Evolutionary conservation across 2,113 vertebrate genomes (phyloP), one percentile per base, ranked within the genome.

Genomic region (Hyla sarda): DNA sequence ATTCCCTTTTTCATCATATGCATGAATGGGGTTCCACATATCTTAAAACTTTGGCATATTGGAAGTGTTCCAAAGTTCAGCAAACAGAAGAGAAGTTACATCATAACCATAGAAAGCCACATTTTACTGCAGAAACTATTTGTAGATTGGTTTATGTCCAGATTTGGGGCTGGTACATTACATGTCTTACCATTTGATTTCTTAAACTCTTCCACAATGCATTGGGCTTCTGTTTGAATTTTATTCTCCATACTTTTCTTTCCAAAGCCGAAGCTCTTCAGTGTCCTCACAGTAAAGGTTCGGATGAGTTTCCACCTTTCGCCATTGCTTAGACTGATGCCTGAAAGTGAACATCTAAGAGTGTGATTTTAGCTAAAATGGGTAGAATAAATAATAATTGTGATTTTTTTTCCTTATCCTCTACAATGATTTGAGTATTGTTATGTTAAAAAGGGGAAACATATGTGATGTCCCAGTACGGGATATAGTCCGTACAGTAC

Each of bases 191-290:
- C 73, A 37, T 65, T 41, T 11, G 6, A 67, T 19, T 76, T 77
- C 17, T 37, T 84, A 34, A 84, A 50, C 45, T 84, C 73, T 2
- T 77, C 73, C 54, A 77, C 41, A 28, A 84, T n/a, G 30, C 28
- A 77, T 47, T 58, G 52, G 2, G 73, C 83, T 37, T 84, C 83
- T 30, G 30, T 41, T 41, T 77, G 83, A 50, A 84, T 77, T 25
- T 50, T 84, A 12, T 12, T 2, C 25, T 84, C 73, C 8, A 62
- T 77, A 28, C 67, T 73, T 83, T 58, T 83, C 32, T 77, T 77
- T 67, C 83, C 83, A 37, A 84, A 48, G 1, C 83, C 83, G 32
- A 77, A 84, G 23, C 32, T 12, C 30, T 32, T 76, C 9, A 84
- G 28, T 10, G 72, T 77, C 45, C 25, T 84, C 4, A 77, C 13